Evolutionary conservation across 2,888 invertebrate genomes (phyloP).

Genomic region (Dorcus parallelipipedus): DNA sequence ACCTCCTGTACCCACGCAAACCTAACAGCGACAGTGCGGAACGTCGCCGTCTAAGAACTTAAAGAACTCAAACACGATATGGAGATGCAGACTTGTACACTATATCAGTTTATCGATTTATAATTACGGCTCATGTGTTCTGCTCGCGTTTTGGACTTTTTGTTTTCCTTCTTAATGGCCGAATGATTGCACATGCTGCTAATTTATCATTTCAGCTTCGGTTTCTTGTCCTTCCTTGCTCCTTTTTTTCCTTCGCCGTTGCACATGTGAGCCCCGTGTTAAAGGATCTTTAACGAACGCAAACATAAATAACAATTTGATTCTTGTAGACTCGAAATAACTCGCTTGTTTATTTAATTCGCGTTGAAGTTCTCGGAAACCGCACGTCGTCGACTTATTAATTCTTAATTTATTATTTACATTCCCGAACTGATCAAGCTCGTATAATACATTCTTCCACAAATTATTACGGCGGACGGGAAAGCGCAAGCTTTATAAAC

Average conservation of each 20-base stretch:
- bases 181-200: not conserved
- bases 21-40: too few species aligned
- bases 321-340: not conserved
- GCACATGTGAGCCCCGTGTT: not conserved
- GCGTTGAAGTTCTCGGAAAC: too few species aligned
- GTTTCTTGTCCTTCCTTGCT: not conserved
- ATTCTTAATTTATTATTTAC: too few species aligned
- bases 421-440: too few species aligned
- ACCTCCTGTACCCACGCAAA: not conserved
- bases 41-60: too few species aligned
- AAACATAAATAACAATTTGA: not conserved
- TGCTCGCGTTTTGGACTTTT: not conserved
- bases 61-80: not conserved
- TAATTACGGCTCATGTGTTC: not conserved
- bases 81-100: not conserved
- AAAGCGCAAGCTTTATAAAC: too few species aligned
- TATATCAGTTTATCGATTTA: conserved; percentile 2
- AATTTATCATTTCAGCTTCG: not conserved
- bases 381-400: too few species aligned
- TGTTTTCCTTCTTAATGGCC: not conserved
- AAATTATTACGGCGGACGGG: too few species aligned
- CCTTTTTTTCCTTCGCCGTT: too few species aligned
- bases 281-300: not conserved
- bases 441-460: too few species aligned
- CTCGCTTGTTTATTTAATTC: not conserved